Evolutionary conservation across 2,888 invertebrate genomes (phyloP).

Genomic region (Yponomeuta plumbellus): DNA sequence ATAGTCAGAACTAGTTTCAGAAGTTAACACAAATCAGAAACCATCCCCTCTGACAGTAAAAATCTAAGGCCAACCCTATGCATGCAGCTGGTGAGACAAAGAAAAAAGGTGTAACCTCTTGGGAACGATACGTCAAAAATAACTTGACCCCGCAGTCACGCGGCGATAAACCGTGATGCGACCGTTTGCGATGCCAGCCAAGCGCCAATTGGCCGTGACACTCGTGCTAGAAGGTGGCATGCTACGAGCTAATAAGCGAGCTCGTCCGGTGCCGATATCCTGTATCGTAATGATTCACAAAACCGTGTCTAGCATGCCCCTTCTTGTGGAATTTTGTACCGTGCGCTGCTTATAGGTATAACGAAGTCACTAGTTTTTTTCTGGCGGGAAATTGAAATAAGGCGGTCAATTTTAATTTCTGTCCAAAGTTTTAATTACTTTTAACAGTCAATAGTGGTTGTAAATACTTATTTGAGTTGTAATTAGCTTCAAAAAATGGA

Average conservation of each 20-base stretch:
- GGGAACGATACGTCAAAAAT: conserved; percentile 58
- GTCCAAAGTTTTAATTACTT: too few relatives aligned
- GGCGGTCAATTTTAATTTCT: too few relatives aligned
- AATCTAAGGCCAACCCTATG: conserved; percentile 39
- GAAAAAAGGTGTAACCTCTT: conserved; percentile 49
- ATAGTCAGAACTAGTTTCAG: background rate
- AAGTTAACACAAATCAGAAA: conserved; percentile 29
- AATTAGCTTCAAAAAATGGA: too few relatives aligned
- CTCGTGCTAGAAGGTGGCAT: background rate
- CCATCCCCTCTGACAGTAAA: background rate
- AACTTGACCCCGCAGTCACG: conserved; percentile 41
- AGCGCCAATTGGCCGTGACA: conserved; percentile 10
- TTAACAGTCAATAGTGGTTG: too few relatives aligned
- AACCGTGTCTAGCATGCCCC: too few relatives aligned
- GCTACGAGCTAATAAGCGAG: background rate
- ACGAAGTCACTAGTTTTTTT: too few relatives aligned
- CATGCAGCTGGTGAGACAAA: conserved; percentile 41
- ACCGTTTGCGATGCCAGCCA: conserved; percentile 24
- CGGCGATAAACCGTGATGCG: conserved; percentile 15
- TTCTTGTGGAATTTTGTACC: too few relatives aligned
- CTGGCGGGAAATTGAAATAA: too few relatives aligned
- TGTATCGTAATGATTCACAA: too few relatives aligned
- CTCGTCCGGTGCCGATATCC: too few relatives aligned
- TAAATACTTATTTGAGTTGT: too few relatives aligned
- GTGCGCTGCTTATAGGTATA: too few relatives aligned